A percentile compares a stretch with the other conserved stretches of the same genome.
Conservation (phyloP, 2,797 vertebrate genomes). For the Schizothorax lantsangensis region DNA sequence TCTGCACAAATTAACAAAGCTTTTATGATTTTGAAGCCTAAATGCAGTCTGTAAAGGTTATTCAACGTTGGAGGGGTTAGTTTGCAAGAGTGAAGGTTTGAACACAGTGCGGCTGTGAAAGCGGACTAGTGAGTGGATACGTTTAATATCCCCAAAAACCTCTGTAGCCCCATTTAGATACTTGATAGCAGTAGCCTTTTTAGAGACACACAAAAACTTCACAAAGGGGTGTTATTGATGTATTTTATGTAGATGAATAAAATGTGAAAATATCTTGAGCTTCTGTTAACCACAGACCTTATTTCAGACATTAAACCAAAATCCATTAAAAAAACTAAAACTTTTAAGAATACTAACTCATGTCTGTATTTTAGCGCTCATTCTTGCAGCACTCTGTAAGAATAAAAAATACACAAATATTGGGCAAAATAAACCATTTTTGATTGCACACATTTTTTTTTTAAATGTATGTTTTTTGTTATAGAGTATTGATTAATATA, state of each 20-base stretch:
- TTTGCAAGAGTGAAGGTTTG: not conserved
- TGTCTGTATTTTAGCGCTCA: not conserved
- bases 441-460: not conserved
- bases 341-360: not conserved
- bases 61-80: not conserved
- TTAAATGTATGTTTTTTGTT: not conserved
- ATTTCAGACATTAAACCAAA: not conserved
- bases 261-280: not conserved
- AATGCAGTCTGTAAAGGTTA: no score
- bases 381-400: not conserved
- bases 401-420: not conserved
- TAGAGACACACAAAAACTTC: not conserved
- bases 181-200: not conserved
- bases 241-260: not conserved
- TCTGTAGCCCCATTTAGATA: not conserved
- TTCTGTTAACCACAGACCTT: not conserved
- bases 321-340: not conserved
- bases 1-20: not conserved
- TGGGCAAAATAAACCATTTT: not conserved
- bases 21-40: not conserved
- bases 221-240: not conserved
- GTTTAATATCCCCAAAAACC: not conserved
- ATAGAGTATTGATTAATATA: not conserved
- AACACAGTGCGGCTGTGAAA: not conserved
- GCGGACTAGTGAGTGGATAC: not conserved